phyloP scores from a whole-genome alignment of 2,888 invertebrate species.

The Calliphora vomitoria region DNA sequence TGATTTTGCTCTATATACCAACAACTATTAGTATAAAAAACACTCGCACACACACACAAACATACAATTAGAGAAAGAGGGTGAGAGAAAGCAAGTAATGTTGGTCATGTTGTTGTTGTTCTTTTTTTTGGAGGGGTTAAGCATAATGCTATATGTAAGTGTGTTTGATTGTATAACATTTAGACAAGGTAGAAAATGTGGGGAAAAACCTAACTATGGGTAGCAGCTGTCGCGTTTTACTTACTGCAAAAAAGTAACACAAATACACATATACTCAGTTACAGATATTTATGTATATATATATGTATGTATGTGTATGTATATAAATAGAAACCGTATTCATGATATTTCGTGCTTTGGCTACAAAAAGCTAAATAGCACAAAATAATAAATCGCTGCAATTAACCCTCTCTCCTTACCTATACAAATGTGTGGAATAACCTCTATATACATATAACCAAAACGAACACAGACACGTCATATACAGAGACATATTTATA shows the following conservation, averaged over 20 bases:
- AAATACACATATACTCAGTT: not conserved
- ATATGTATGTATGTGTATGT: not conserved
- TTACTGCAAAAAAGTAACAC: conserved; percentile 9
- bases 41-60: conserved; percentile 6
- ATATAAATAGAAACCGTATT: conserved; percentile 44
- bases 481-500: not conserved
- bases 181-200: not conserved
- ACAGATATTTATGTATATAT: not conserved
- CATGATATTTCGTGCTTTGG: conserved; percentile 62
- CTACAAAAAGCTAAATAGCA: conserved; percentile 61
- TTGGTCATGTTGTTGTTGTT: conserved; percentile 22
- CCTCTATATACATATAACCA: no score
- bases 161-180: not conserved
- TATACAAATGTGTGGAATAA: no score
- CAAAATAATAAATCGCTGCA: conserved; percentile 70
- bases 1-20: conserved; percentile 40
- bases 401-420: conserved; percentile 44
- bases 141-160: not conserved
- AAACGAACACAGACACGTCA: not conserved
- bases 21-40: conserved; percentile 21
- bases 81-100: conserved; percentile 29
- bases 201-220: conserved; percentile 40
- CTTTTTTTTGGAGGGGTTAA: conserved; percentile 28
- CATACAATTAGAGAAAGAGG: not conserved
- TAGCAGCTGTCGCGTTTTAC: conserved; percentile 59